Conservation (phyloP, 2,888 invertebrate species). For the Panopea generosa region DNA sequence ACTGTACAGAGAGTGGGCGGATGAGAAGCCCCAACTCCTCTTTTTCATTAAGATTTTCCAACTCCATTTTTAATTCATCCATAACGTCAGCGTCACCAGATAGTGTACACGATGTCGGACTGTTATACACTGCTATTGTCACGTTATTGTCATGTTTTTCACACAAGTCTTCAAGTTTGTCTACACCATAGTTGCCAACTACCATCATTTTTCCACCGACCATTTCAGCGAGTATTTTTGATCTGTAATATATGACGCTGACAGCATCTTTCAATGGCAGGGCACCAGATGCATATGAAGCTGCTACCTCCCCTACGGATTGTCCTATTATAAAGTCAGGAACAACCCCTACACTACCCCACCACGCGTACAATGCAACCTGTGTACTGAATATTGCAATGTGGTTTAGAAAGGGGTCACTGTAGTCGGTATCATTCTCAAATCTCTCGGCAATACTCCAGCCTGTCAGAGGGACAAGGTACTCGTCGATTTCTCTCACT, state of each 20-base stretch:
- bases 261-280: constrained; percentile 66
- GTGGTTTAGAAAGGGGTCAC: constrained; percentile 67
- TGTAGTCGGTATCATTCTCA: constrained; percentile 21
- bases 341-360: constrained; percentile 62
- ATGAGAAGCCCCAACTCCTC: neutral
- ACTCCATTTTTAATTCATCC: constrained; percentile 20
- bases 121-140: constrained; percentile 66
- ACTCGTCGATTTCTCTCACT: constrained; percentile 50
- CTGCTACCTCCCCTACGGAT: constrained; percentile 75
- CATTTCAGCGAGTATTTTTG: constrained; percentile 52
- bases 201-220: constrained; percentile 70
- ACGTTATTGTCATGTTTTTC: constrained; percentile 28
- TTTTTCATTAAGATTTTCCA: constrained; percentile 33
- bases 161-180: constrained; percentile 47
- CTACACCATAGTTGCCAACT: constrained; percentile 49
- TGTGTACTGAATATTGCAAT: constrained; percentile 72
- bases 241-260: constrained; percentile 69
- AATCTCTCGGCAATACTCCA: constrained; percentile 39
- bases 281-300: constrained; percentile 64
- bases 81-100: constrained; percentile 65
- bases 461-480: constrained; percentile 31
- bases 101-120: constrained; percentile 65
- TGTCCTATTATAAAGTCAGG: constrained; percentile 70
- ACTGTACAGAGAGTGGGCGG: constrained; percentile 43
- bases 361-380: constrained; percentile 60